These are phyloP conservation scores for Microctenopoma steveboyesi DNA, from an alignment of 2,797 vertebrate genomes.

Conservation along the genomic window DNA sequence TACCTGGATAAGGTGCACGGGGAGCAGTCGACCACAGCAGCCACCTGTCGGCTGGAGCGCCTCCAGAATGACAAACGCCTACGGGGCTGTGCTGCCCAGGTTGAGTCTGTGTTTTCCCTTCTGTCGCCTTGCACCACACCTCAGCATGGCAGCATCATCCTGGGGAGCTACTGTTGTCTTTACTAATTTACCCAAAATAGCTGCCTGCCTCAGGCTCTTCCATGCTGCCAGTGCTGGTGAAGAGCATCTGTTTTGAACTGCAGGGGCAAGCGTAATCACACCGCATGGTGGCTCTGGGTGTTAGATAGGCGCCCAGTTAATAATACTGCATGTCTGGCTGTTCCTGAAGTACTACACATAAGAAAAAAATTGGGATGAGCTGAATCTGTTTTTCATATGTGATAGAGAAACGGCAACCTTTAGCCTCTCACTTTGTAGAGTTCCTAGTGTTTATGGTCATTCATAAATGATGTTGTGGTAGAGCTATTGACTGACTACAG, in stretches of 20 bases:
- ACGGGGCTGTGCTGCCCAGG: conserved; percentile 66
- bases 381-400: conserved; percentile 31
- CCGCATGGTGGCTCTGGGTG: conserved; percentile 46
- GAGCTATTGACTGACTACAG: conserved; percentile 27
- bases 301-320: conserved; percentile 54
- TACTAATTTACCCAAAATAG: conserved; percentile 83
- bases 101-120: conserved; percentile 76
- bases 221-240: conserved; percentile 65
- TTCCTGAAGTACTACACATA: conserved; percentile 39
- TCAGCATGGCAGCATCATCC: conserved; percentile 74
- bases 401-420: conserved; percentile 2
- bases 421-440: conserved; percentile 6
- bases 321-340: conserved; percentile 56
- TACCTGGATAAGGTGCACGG: conserved; percentile 67
- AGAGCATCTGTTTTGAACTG: conserved; percentile 80
- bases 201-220: conserved; percentile 63
- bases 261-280: conserved; percentile 73
- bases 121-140: conserved; percentile 72
- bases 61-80: conserved; percentile 77
- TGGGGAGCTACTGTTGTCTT: conserved; percentile 80
- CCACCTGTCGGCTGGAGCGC: conserved; percentile 76
- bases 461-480: conserved; percentile 20
- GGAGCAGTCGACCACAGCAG: conserved; percentile 65
- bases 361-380: not conserved
- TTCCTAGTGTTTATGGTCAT: conserved; percentile 14